phyloP scores from a whole-genome alignment of 2,797 vertebrate genomes.

The Anniella stebbinsi region DNA sequence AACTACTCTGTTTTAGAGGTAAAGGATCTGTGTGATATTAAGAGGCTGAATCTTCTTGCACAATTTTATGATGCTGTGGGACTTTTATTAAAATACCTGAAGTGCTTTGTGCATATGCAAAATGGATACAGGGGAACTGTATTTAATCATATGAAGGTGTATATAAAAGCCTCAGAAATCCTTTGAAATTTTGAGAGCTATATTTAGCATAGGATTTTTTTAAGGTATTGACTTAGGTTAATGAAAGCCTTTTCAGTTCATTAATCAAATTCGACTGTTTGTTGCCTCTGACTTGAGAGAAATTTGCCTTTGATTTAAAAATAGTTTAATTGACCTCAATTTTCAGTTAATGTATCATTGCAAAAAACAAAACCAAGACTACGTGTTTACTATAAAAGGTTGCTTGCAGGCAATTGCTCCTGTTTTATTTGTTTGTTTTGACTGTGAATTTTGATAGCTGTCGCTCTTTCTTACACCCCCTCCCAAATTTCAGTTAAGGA shows the following conservation, averaged over 20 bases:
- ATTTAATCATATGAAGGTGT: background rate
- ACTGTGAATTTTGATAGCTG: background rate
- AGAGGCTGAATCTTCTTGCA: background rate
- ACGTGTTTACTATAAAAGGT: background rate
- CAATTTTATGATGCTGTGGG: background rate
- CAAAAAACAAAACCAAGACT: background rate
- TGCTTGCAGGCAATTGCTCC: background rate
- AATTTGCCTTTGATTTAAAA: background rate
- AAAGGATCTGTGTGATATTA: background rate
- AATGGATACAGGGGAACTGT: background rate
- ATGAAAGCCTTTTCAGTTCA: conserved; percentile 10
- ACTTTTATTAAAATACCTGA: background rate
- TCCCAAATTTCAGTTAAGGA: background rate
- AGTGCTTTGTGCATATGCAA: background rate
- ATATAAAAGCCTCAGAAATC: background rate
- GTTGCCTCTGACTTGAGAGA: conserved; percentile 6
- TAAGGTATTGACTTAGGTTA: background rate
- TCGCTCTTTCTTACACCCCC: background rate
- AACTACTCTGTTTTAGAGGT: background rate
- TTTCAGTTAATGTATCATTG: background rate
- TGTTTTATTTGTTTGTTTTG: background rate
- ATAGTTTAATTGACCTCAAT: background rate
- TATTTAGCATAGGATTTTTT: background rate
- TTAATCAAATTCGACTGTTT: conserved; percentile 3
- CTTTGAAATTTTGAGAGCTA: background rate